Evolutionary conservation across 2,888 invertebrate species (phyloP), one percentile per base, ranked within the genome.

Genomic region (Cordilura impudica): DNA sequence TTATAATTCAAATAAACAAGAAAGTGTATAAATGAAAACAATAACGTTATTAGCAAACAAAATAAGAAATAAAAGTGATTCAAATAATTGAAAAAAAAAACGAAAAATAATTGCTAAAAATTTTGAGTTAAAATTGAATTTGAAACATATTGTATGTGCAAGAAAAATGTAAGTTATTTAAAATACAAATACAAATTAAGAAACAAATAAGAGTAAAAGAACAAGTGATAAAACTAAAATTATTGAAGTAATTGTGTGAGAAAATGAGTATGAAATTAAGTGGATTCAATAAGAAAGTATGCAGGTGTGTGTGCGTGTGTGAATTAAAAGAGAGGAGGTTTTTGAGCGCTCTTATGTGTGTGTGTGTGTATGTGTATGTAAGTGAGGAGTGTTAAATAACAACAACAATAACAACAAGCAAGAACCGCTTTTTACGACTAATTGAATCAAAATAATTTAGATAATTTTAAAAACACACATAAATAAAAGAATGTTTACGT

Each of bases 171-270:
- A 56, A 45, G 67, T 67, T 56, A 56, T 67, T 31, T 66, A 7
- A 16, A 39, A 16, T 23, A 43, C 10, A 47, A 45, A 1, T 47
- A 45, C n/a, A 29, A 60, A 14, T 47, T 31, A n/a, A 39, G 4
- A 39, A 39, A 39, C n/a, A 31, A 10, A 31, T 31, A 31, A 4
- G 10, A 43, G 23, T 26, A 14, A 31, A 61, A 71, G 45, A 61
- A 47, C 56, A 69, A 71, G 54, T 71, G 61, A 54, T 71, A 71
- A 71, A 70, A 71, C 23, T 2, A 39, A 39, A 43, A 53, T 66
- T 51, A 26, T 47, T 54, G 26, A 61, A 66, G 10, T 35, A 31
- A 65, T 6, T 31, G 10, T n/a, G 26, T 65, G 53, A 53, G 53
- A 14, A 23, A 51, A 10, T 47, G 39, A 67, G 45, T 14, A 45